Evolutionary conservation across 2,797 vertebrate genomes (phyloP), one percentile per base, ranked within the genome.

Genomic region (Chelon auratus): DNA sequence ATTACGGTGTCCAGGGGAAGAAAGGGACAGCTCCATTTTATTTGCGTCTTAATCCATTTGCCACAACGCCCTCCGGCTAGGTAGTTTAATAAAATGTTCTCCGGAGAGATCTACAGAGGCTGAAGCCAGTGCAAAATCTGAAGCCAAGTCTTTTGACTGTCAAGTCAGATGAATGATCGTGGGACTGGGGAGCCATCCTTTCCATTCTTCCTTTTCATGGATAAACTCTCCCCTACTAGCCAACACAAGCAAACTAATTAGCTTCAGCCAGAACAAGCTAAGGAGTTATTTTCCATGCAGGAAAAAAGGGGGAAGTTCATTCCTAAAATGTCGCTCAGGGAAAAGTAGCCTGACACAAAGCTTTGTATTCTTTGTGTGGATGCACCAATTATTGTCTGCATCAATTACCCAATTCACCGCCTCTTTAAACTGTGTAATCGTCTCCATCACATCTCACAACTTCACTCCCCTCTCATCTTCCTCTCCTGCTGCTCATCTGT

Each of bases 191-290:
- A 84, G 50, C 17, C 62, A 10, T 64, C 52, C 24, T 64, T 73
- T 68, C 62, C 30, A 1, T 68, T 82, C 58, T 67, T 79, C n/a
- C 40, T 80, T 51, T 54, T 66, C 58, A 3, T 40, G 78, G 68
- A 79, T 75, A 82, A 71, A 86, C 58, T 61, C 53, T 67, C 43
- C 48, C n/a, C 53, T 63, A 22, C 39, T 20, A 24, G 77, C 78
- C 77, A 91, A 83, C 66, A 80, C 72, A 87, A 87, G 75, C 72
- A 60, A 80, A 61, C 43, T 22, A 60, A 63, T 78, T 76, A 61
- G 48, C 73, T 71, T 78, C 11, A 11, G 39, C 45, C 75, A 45
- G 57, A 77, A 66, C 47, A 57, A 62, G 2, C 61, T 2, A 5
- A 14, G 3, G 42, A 51, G 18, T 45, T 6, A 20, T 48, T 73